Percentiles rank a stretch among this genome's conserved stretches.
Conservation (phyloP, 1,140 invertebrate genomes). For the Chymomyza costata region DNA sequence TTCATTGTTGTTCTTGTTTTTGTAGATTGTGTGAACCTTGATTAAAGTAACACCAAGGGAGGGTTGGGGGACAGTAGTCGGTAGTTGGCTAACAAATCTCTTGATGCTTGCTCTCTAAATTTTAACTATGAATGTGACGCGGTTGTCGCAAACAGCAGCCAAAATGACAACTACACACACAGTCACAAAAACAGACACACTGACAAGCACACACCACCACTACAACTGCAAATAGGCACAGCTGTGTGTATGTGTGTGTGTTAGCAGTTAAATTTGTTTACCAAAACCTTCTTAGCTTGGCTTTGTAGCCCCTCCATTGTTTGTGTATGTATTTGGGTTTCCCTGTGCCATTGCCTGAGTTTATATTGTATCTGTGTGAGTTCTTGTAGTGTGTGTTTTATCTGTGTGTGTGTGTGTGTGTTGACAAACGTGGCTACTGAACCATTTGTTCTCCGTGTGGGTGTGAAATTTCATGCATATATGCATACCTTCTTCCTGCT, state of each 20-base stretch:
- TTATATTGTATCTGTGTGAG: no score
- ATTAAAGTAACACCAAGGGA: constrained; percentile 68
- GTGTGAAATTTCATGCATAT: constrained; percentile 67
- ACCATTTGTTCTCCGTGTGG: constrained; percentile 31
- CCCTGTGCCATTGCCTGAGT: constrained; percentile 10
- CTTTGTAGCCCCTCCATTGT: constrained; percentile 69
- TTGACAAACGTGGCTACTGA: constrained; percentile 20
- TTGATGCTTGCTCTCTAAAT: constrained; percentile 65
- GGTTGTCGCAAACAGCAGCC: constrained; percentile 24
- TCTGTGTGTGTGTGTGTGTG: constrained; percentile 1
- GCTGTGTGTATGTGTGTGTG: constrained; percentile 32
- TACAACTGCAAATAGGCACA: no score
- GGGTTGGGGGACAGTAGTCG: no score
- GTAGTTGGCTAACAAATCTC: constrained; percentile 69
- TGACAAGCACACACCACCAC: no score
- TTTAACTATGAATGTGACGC: constrained; percentile 69
- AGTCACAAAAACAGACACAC: no score
- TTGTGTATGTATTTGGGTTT: constrained; percentile 63
- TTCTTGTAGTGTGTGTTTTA: no score
- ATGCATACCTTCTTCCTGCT: constrained; percentile 38
- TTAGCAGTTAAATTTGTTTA: constrained; percentile 63
- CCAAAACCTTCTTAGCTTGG: constrained; percentile 71
- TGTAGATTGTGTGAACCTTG: constrained; percentile 61
- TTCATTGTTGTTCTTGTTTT: constrained; percentile 25
- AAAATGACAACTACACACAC: constrained; percentile 13